Percentiles rank a stretch among this genome's conserved stretches.
phyloP scores from a whole-genome alignment of 2,888 invertebrate genomes.

The Penaeus monodon region DNA sequence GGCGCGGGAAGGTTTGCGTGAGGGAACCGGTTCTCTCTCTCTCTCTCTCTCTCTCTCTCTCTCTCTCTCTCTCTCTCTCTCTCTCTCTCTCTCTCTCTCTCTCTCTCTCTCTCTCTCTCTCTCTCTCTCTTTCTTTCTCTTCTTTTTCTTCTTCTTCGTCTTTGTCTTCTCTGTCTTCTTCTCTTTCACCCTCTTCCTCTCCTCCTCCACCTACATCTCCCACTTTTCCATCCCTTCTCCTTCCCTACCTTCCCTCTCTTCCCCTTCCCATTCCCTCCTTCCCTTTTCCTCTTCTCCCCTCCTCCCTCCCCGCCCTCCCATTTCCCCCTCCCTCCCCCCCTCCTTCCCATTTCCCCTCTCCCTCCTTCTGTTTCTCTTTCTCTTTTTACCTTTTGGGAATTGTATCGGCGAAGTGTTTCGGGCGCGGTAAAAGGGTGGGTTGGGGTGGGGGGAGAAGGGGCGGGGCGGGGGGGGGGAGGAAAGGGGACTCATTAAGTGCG shows the following conservation, averaged over 20 bases:
- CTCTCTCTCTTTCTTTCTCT: constrained; percentile 2
- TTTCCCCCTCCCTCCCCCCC: not conserved
- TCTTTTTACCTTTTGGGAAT: constrained; percentile 15
- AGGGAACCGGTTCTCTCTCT: too few relatives aligned
- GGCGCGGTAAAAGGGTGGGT: not conserved
- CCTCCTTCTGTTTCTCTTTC: not conserved
- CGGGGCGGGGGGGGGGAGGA: too few relatives aligned
- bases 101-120: constrained; percentile 13
- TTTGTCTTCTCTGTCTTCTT: too few relatives aligned
- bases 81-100: constrained; percentile 20
- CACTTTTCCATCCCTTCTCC: too few relatives aligned
- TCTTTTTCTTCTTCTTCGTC: too few relatives aligned
- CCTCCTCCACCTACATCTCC: too few relatives aligned
- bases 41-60: constrained; percentile 3
- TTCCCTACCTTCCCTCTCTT: too few relatives aligned
- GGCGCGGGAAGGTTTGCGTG: too few relatives aligned
- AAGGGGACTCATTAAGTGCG: too few relatives aligned
- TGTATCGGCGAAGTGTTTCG: constrained; percentile 7
- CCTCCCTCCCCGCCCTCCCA: not conserved
- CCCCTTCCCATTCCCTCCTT: not conserved
- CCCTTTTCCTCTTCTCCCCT: not conserved
- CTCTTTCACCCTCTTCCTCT: too few relatives aligned
- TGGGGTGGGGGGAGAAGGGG: not conserved
- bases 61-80: constrained; percentile 12
- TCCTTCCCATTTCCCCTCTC: not conserved